Base-by-base conservation (phyloP, 2,797 vertebrate species). In the Melopsittacus undulatus region DNA sequence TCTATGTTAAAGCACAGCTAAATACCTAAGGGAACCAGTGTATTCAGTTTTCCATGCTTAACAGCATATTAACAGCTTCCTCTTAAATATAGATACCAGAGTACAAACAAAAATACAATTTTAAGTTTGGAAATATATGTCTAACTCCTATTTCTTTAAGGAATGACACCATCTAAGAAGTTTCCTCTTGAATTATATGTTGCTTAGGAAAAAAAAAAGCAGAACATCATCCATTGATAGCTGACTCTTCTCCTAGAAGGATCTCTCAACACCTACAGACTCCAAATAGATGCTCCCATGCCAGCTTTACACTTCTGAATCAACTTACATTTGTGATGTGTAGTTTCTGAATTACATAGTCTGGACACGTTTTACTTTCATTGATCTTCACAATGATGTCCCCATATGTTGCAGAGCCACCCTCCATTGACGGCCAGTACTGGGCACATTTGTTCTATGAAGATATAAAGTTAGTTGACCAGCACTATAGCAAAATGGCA, bases 361-460 rank as follows among this genome's bases (percentile, higher is more conserved):
- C 99, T 0, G 99, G 99, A 70, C 98, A 99, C 0, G 82, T 96
- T 87, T 99, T 98, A 89, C 98, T 98, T 43, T 98, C 98, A 7
- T 48, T 98, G 82, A 99, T 97, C 95, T 98, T 99, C 76, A 99
- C 98, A 9, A 98, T 84, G 24, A 99, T 98, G 79, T 99, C 99
- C 26, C 99, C 98, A 19, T 92, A 99, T 5, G 98, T 95, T 87
- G 98, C 98, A 0, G 97, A 96, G 61, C 98, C 97, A 5, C 98
- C 97, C 1, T 98, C 98, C 86, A 95, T 62, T 13, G 98, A 97
- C 0, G 99, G 99, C 99, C 99, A 99, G 96, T 99, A 99, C 95
- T 99, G 98, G 9, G 98, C 99, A 97, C 99, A 99, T 89, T 99
- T 99, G 67, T 97, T 97, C 99, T 99, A 23, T 5, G 88, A 96